Evolutionary conservation across 2,113 vertebrate genomes (phyloP).

Genomic region (Calyptomena viridis): DNA sequence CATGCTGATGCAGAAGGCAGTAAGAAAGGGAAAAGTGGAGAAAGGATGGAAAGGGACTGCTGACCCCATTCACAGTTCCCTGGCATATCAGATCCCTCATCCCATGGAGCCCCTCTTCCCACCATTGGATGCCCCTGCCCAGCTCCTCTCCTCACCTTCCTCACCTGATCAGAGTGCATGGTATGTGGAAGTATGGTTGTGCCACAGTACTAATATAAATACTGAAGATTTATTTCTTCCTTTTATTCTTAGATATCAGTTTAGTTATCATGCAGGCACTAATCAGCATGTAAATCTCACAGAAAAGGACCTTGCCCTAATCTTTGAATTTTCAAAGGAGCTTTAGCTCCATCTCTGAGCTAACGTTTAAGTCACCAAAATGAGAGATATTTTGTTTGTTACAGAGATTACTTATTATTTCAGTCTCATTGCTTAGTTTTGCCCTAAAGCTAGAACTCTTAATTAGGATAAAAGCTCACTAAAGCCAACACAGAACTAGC

Average conservation of each 20-base stretch:
- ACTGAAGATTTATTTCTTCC: not conserved
- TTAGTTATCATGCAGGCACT: not conserved
- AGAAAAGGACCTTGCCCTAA: not conserved
- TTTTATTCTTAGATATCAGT: not conserved
- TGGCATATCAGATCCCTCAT: not conserved
- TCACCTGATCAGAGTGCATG: not conserved
- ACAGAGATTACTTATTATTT: not conserved
- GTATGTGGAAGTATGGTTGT: fast-evolving
- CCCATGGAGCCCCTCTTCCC: not conserved
- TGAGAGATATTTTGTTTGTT: not conserved
- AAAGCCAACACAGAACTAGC: not conserved
- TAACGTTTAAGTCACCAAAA: not conserved
- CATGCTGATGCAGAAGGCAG: not conserved
- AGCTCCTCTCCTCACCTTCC: not conserved
- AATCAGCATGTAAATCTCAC: not conserved
- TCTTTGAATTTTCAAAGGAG: not conserved
- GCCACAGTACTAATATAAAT: not conserved
- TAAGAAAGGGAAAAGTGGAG: not conserved
- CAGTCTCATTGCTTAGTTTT: not conserved
- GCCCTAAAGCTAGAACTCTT: not conserved
- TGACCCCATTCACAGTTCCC: not conserved
- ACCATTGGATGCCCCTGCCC: fast-evolving
- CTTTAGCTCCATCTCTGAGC: not conserved
- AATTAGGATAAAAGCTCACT: not conserved
- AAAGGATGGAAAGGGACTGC: not conserved